Percentiles rank a stretch among this genome's conserved stretches.
Evolutionary conservation across 2,797 vertebrate species (phyloP).

Genomic region (Mycteria americana): DNA sequence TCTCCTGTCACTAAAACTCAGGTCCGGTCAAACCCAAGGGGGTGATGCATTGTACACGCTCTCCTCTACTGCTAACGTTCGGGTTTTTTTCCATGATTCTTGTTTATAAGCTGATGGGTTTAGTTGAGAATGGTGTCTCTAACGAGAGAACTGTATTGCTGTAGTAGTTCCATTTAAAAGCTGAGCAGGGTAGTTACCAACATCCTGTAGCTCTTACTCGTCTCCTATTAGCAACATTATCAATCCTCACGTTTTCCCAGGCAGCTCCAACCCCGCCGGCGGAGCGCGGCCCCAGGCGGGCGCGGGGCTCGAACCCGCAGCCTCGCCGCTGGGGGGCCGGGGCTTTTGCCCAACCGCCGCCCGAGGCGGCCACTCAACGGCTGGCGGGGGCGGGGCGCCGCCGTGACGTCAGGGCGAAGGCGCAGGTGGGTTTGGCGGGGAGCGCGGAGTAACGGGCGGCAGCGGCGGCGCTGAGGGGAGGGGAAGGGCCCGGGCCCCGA

Average conservation of each 20-base stretch:
- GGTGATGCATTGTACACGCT: fast-evolving
- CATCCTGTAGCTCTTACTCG: fast-evolving
- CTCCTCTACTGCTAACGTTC: neutral
- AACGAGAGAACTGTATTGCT: fast-evolving
- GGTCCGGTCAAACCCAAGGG: neutral
- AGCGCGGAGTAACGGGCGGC: neutral
- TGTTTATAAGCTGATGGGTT: neutral
- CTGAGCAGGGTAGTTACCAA: neutral
- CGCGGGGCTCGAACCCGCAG: fast-evolving
- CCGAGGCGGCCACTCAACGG: neutral
- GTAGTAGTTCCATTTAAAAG: neutral
- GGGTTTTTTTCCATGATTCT: neutral
- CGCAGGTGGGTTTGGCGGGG: neutral
- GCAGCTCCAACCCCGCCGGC: fast-evolving
- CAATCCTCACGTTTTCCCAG: fast-evolving
- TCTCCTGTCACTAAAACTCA: neutral
- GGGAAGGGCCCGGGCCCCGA: fast-evolving
- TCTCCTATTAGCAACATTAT: fast-evolving
- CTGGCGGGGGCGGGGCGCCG: neutral
- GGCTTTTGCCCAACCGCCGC: neutral
- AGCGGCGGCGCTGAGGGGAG: too few relatives aligned
- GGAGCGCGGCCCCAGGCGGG: too few relatives aligned
- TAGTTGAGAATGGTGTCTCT: neutral
- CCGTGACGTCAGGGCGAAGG: neutral
- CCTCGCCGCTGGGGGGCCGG: neutral